These are phyloP conservation scores for Lamprologus sp. DNA, from an alignment of 2,113 vertebrate genomes.

Conservation along the genomic window DNA sequence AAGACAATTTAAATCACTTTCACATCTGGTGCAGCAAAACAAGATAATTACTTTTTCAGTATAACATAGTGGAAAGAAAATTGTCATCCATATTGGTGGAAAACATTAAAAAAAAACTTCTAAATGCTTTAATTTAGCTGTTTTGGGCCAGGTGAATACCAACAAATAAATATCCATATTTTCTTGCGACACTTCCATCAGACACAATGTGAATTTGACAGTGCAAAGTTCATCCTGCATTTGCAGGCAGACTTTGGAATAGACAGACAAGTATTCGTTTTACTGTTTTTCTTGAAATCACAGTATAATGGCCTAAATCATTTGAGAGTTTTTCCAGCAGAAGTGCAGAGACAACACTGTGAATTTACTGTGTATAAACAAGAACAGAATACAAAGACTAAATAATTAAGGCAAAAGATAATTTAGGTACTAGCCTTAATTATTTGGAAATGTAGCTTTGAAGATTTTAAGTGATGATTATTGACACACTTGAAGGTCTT, in stretches of 20 bases:
- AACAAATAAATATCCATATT: background rate
- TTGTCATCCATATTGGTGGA: constrained; percentile 84
- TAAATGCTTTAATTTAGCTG: constrained; percentile 49
- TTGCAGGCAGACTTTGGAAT: background rate
- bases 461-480: background rate
- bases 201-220: background rate
- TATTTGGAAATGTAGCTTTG: background rate
- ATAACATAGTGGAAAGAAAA: constrained; percentile 64
- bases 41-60: background rate
- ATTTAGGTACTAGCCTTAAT: background rate
- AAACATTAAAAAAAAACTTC: constrained; percentile 67
- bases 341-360: background rate
- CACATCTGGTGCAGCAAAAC: background rate
- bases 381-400: background rate
- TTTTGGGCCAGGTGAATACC: background rate
- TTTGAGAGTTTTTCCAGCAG: background rate
- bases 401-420: background rate
- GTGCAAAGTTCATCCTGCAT: background rate
- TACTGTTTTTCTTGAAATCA: background rate
- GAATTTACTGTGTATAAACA: background rate
- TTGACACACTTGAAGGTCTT: background rate
- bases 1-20: background rate
- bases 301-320: background rate
- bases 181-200: background rate
- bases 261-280: background rate